A percentile compares a stretch with the other conserved stretches of the same genome.
phyloP scores from a whole-genome alignment of 2,888 invertebrate species.

The Oxyscelio sp. region DNA sequence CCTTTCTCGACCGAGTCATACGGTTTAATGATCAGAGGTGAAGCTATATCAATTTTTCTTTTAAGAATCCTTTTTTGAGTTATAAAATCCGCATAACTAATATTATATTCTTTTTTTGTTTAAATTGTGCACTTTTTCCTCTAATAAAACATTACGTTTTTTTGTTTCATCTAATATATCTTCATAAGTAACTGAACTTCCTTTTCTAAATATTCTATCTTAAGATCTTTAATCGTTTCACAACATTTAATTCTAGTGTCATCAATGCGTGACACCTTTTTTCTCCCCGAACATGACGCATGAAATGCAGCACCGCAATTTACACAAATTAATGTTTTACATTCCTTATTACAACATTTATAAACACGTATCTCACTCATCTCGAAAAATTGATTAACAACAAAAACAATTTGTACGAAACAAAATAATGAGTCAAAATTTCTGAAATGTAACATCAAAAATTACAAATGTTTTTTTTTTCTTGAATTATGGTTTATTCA shows the following conservation, averaged over 20 bases:
- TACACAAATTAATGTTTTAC: no score
- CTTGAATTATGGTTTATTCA: no score
- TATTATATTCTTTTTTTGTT: neutral
- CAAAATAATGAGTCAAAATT: no score
- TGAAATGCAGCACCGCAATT: no score
- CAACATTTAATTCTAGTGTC: slow-evolving; percentile 4
- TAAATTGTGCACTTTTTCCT: slow-evolving; percentile 2
- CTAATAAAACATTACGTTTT: slow-evolving; percentile 4
- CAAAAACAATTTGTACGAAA: no score
- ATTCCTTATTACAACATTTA: no score
- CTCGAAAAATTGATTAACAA: no score
- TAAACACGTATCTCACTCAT: no score
- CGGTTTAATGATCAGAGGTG: slow-evolving; percentile 19
- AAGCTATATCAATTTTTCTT: slow-evolving; percentile 1
- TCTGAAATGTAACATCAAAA: no score
- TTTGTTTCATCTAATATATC: neutral
- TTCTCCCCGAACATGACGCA: no score
- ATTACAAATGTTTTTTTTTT: no score
- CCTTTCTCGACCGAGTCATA: neutral
- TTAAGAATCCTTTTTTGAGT: neutral
- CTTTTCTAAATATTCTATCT: neutral
- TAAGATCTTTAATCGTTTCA: neutral
- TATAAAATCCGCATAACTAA: neutral
- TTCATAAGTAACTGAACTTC: slow-evolving; percentile 5
- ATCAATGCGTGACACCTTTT: no score